These are phyloP conservation scores for Tetragnatha montana DNA, from an alignment of 2,888 invertebrate species.

Conservation along the genomic window DNA sequence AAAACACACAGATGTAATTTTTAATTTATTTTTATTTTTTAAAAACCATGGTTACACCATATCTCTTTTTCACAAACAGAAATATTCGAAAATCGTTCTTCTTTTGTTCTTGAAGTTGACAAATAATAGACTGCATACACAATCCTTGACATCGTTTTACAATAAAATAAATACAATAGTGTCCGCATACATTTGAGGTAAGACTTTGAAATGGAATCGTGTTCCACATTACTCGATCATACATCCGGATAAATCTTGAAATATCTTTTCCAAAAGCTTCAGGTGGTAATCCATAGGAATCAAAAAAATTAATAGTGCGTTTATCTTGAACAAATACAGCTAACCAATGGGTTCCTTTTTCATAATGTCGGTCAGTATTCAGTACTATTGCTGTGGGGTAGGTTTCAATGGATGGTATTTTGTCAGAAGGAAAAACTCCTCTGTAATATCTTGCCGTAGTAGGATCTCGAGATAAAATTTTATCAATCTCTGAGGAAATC, in stretches of 20 bases:
- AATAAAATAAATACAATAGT: slow-evolving; percentile 51
- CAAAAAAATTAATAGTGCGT: slow-evolving; percentile 36
- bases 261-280: slow-evolving; percentile 5
- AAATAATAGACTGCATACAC: slow-evolving; percentile 19
- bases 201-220: slow-evolving; percentile 14
- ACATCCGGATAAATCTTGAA: neutral
- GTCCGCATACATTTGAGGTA: slow-evolving; percentile 50
- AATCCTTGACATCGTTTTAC: slow-evolving; percentile 31
- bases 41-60: slow-evolving; percentile 26
- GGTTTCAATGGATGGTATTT: neutral
- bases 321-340: slow-evolving; percentile 33
- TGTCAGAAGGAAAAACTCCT: slow-evolving; percentile 25
- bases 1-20: neutral
- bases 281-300: slow-evolving; percentile 55
- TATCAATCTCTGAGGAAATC: slow-evolving; percentile 18
- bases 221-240: slow-evolving; percentile 2
- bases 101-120: neutral
- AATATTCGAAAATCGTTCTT: slow-evolving; percentile 17
- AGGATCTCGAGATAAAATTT: neutral
- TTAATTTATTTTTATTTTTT: slow-evolving; percentile 14
- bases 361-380: slow-evolving; percentile 22
- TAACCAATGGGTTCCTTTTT: slow-evolving; percentile 59
- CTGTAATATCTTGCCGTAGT: neutral
- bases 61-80: slow-evolving; percentile 7
- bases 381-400: slow-evolving; percentile 16